A percentile compares a stretch with the other conserved stretches of the same genome.
Evolutionary conservation across 2,113 vertebrate genomes (phyloP).

Genomic region (Pluvianellus socialis): DNA sequence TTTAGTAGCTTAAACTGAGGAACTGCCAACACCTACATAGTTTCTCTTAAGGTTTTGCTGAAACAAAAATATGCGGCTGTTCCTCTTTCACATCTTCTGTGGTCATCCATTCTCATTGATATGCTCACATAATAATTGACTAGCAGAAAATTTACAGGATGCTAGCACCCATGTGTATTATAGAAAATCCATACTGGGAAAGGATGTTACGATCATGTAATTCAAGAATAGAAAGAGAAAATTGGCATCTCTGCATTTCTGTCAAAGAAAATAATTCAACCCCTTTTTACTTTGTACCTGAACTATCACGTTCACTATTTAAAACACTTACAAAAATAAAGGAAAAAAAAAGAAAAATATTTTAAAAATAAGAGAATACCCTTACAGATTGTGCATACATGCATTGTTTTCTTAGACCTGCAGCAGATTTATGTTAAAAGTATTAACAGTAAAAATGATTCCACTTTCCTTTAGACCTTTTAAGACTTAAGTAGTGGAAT

Average conservation of each 20-base stretch:
- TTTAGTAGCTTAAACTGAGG: background rate
- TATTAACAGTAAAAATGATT: background rate
- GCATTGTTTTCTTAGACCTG: background rate
- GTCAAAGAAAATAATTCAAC: background rate
- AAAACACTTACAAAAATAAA: background rate
- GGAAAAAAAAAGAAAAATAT: background rate
- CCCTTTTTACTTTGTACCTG: background rate
- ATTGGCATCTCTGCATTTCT: background rate
- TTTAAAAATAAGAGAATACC: background rate
- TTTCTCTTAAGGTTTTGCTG: background rate
- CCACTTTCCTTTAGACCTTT: background rate
- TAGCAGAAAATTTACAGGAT: slow-evolving; percentile 18
- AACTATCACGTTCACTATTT: background rate
- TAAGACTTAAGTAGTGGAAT: background rate
- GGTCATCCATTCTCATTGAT: background rate
- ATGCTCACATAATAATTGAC: background rate
- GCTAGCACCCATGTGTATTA: background rate
- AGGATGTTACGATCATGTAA: background rate
- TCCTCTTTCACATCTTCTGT: background rate
- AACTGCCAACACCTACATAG: background rate
- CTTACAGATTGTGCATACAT: background rate
- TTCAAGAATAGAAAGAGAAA: slow-evolving; percentile 1
- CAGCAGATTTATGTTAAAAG: background rate
- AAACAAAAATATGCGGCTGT: background rate
- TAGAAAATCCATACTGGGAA: slow-evolving; percentile 30